Conservation (phyloP, 2,113 vertebrate genomes). For the Regulus satrapa region DNA sequence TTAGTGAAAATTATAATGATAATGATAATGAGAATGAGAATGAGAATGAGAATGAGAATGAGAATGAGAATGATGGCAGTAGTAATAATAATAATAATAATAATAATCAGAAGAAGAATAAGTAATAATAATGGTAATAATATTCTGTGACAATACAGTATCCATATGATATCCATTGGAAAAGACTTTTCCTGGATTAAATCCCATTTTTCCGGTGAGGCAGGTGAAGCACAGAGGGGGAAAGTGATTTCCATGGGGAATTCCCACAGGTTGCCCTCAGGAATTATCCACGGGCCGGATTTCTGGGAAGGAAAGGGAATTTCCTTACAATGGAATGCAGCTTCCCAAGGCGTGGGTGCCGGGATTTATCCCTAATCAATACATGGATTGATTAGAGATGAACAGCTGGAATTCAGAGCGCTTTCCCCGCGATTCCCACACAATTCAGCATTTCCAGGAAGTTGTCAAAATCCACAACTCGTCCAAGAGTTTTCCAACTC, state of each 20-base stretch:
- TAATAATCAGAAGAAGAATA: no score
- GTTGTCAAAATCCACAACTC: not conserved
- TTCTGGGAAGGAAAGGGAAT: not conserved
- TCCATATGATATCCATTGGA: no score
- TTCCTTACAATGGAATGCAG: not conserved
- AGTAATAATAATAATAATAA: no score
- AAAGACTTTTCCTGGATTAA: not conserved
- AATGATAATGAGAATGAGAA: no score
- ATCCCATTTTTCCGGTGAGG: not conserved
- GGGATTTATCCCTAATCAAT: not conserved
- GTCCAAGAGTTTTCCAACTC: not conserved
- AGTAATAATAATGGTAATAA: no score
- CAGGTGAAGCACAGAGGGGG: not conserved
- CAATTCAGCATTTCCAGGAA: not conserved
- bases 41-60: no score
- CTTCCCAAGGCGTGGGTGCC: not conserved
- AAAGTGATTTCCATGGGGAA: rapidly evolving
- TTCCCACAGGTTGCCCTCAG: not conserved
- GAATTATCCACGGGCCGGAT: not conserved
- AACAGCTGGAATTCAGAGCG: not conserved
- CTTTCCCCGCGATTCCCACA: not conserved
- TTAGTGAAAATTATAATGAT: no score
- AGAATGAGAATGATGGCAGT: no score
- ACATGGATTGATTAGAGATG: not conserved
- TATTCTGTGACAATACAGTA: no score